Evolutionary conservation across 2,113 vertebrate genomes (phyloP).

Genomic region (Zosterops japonicus): DNA sequence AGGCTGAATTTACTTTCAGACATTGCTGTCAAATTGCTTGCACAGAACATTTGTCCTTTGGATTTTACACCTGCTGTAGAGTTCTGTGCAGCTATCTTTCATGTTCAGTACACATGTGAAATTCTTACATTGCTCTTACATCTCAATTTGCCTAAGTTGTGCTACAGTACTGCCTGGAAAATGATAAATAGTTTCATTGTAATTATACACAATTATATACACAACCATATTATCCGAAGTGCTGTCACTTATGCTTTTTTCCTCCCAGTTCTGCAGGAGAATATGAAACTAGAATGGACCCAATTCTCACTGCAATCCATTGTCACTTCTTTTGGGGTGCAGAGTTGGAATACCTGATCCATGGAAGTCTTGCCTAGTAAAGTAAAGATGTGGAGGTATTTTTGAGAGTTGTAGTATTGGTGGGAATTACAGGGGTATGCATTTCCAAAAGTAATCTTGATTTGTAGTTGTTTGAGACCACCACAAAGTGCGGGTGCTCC

Average conservation of each 20-base stretch:
- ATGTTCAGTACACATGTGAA: neutral
- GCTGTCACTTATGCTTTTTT: neutral
- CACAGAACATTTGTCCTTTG: neutral
- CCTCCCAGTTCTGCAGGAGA: neutral
- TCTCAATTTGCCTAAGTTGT: neutral
- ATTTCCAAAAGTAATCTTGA: accelerated
- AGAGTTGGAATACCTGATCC: neutral
- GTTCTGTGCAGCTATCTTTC: neutral
- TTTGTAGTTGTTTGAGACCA: neutral
- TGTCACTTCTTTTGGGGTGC: neutral
- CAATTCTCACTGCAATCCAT: neutral
- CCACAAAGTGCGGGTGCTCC: neutral
- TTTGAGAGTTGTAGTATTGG: neutral
- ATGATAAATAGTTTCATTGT: neutral
- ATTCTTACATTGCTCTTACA: neutral
- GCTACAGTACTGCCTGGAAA: neutral
- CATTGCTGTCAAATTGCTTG: neutral
- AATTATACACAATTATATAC: neutral
- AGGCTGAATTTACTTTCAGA: neutral
- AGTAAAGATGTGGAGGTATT: neutral
- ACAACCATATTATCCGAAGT: accelerated
- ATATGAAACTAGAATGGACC: neutral
- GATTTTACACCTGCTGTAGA: neutral
- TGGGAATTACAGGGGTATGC: accelerated
- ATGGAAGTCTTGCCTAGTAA: neutral